Evolutionary conservation across 2,888 invertebrate species (phyloP).

Genomic region (Salticus scenicus): DNA sequence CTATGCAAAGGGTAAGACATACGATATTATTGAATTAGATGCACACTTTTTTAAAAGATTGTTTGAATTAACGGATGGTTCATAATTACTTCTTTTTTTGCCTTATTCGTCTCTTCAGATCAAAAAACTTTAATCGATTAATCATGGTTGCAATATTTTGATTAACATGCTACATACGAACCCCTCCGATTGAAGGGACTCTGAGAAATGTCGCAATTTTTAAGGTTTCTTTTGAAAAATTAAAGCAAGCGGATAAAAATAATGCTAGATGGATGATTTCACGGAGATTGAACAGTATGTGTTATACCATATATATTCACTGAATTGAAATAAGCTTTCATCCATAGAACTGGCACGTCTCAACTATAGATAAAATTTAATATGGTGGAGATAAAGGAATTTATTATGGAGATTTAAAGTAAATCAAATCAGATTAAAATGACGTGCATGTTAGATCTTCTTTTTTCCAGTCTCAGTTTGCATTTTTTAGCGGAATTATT

Average conservation of each 20-base stretch:
- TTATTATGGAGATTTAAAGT: background rate
- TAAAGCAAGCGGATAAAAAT: background rate
- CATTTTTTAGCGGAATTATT: no score
- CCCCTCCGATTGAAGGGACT: background rate
- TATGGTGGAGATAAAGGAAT: background rate
- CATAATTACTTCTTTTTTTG: conserved; percentile 48
- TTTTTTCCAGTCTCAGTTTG: no score
- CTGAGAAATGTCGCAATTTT: background rate
- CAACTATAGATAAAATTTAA: background rate
- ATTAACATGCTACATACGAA: conserved; percentile 30
- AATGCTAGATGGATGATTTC: background rate
- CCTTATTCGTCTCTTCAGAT: conserved; percentile 13
- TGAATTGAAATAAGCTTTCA: no score
- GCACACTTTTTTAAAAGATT: no score
- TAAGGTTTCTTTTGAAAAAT: background rate
- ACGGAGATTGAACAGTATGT: background rate
- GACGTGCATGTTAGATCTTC: no score
- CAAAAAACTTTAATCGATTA: conserved; percentile 41
- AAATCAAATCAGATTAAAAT: no score
- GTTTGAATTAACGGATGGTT: no score
- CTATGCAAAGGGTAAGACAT: no score
- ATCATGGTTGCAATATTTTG: conserved; percentile 42
- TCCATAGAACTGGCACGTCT: background rate
- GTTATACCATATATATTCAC: no score
- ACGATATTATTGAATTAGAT: no score